Percentiles rank a stretch among this genome's conserved stretches.
Conservation (phyloP, 1,140 invertebrate species). For the Bombus pascuorum region DNA sequence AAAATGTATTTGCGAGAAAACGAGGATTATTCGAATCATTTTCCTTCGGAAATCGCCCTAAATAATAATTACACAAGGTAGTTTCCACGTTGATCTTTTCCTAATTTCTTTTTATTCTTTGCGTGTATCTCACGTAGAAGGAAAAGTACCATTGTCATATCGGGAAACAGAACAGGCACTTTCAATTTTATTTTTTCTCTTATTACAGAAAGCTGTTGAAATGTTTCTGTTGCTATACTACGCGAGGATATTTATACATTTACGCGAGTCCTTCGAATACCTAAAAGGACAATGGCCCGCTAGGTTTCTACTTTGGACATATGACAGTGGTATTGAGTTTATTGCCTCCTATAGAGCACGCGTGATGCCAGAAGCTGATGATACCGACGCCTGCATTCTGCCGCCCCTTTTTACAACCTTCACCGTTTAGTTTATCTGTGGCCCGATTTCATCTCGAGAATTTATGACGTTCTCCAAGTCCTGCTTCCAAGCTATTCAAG, state of each 20-base stretch:
- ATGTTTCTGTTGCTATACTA: neutral
- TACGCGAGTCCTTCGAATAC: neutral
- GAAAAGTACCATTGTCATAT: no score
- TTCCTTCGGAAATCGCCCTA: no score
- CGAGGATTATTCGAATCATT: neutral
- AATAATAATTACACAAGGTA: no score
- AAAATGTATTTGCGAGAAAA: neutral
- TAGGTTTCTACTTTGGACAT: neutral
- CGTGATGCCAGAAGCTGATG: constrained; percentile 11
- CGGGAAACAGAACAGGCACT: no score
- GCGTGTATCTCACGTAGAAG: no score
- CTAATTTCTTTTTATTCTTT: no score
- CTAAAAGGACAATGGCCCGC: neutral
- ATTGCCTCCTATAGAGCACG: constrained; percentile 28
- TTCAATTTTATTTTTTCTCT: no score
- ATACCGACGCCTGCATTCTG: constrained; percentile 6
- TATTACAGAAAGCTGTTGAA: neutral
- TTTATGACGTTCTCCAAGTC: constrained; percentile 65
- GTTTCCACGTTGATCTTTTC: no score
- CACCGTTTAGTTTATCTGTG: constrained; percentile 70
- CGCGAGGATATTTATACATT: neutral
- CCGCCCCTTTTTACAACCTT: constrained; percentile 60
- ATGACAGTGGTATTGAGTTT: constrained; percentile 38
- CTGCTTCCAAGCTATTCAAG: constrained; percentile 34
- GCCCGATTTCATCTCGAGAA: constrained; percentile 35